Evolutionary conservation across 2,888 invertebrate species (phyloP), one percentile per base, ranked within the genome.

Genomic region (Chironomus tentans): DNA sequence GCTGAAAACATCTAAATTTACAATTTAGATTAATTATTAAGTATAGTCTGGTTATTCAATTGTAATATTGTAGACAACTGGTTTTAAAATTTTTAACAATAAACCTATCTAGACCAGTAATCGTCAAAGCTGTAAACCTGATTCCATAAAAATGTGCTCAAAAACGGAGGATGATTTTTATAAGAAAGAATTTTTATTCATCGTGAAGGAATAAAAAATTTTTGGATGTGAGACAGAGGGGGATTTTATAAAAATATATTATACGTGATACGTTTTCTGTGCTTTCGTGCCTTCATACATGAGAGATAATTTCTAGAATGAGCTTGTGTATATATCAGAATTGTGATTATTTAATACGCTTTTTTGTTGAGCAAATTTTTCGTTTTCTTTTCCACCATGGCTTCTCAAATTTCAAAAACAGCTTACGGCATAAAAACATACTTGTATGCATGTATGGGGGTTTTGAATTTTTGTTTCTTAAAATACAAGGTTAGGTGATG

Each of bases 221-320:
- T 4, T 28, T 28, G 28, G 28, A 38, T 38, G 38, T 38, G 10
- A 38, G 38, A 4, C 10, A 21, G 70, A 38, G 69, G 21, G 71
- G 56, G 71, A 71, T 24, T 56, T 38, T 65, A 21, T 65, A 47
- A 46, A 74, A 74, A 74, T 74, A 68, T 74, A 74, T 62, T 74
- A 65, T 74, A 74, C 74, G 74, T 74, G 74, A 74, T 74, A 74
- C 74, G 74, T 68, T 65, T 21, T 74, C 46, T 74, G 22, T 61
- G 65, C 68, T 74, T 61, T 74, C 48, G 47, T 73, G 72, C 72
- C 62, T 73, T 38, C 13, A 28, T 47, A 46, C 74, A 74, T 65
- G 74, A 74, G 48, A 74, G 74, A 74, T 74, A 74, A 74, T 74
- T 74, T 74, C 47, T 21, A 74, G 47, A 13, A 74, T 74, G 74